A percentile compares a stretch with the other conserved stretches of the same genome.
phyloP scores from a whole-genome alignment of 2,888 invertebrate species.

The Hirtodrosophila histrioides region DNA sequence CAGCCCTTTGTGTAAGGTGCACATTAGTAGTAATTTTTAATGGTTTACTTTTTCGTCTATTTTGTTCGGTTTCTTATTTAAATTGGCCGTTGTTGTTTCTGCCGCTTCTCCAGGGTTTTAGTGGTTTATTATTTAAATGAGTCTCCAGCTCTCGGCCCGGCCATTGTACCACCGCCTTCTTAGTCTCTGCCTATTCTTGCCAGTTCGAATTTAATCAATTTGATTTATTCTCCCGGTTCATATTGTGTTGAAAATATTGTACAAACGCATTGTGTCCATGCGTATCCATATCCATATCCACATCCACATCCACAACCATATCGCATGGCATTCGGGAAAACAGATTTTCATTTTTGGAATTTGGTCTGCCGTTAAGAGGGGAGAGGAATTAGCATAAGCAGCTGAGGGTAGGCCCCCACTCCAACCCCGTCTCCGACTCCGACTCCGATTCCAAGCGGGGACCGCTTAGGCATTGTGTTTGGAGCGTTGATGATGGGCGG shows the following conservation, averaged over 20 bases:
- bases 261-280: constrained; percentile 62
- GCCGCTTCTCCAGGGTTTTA: constrained; percentile 43
- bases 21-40: constrained; percentile 83
- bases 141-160: constrained; percentile 18
- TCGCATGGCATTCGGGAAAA: constrained; percentile 64
- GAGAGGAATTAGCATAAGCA: constrained; percentile 69
- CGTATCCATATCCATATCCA: constrained; percentile 49
- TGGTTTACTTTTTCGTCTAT: constrained; percentile 79
- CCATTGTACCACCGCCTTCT: constrained; percentile 37
- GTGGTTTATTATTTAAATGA: constrained; percentile 75
- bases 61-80: constrained; percentile 69
- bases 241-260: constrained; percentile 77
- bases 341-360: constrained; percentile 52
- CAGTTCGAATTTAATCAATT: constrained; percentile 81
- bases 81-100: constrained; percentile 51
- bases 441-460: constrained; percentile 13
- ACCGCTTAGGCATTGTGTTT: constrained; percentile 44
- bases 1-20: constrained; percentile 76
- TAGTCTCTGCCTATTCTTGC: constrained; percentile 31
- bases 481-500: constrained; percentile 16
- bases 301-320: constrained; percentile 44
- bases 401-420: constrained; percentile 47
- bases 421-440: constrained; percentile 3
- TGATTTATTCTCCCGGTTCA: constrained; percentile 78
- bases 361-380: constrained; percentile 38